Evolutionary conservation across 2,113 vertebrate genomes (phyloP), one percentile per base, ranked within the genome.

Genomic region (Orientallactaga bullata): DNA sequence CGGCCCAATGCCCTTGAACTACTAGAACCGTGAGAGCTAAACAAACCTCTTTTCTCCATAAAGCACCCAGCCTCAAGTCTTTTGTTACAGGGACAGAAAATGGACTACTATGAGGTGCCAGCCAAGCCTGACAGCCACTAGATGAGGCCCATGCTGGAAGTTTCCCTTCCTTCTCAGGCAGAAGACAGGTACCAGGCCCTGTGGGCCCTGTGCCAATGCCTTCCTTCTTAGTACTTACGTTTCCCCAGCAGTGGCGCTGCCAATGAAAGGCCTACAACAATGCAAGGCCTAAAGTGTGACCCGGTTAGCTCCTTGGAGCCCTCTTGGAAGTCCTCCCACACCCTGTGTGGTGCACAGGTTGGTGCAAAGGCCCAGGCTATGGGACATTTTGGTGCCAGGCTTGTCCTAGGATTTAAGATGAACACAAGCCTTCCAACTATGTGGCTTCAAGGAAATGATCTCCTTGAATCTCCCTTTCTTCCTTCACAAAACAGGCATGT

Each of bases 191-290:
- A n/a, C n/a, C n/a, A n/a, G n/a, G n/a, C 39, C 39, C 63, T 47
- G 63, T 6, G 20, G 61, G 18, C 61, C 20, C 79, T 42, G 28
- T 16, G 12, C 37, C 16, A 7, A 30, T 28, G 7, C 3, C 51
- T 51, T 26, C 16, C 2, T 26, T 23, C n/a, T 20, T 1, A 2
- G 18, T 13, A 32, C 35, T 12, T 2, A 26, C 13, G n/a, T 2
- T 23, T 63, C 26, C 3, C 28, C 0, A 0, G 13, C 32, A 39
- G 7, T 74, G 26, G 21, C 16, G 16, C n/a, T 12, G 8, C 5
- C n/a, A 28, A 0, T 17, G 0, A 0, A 55, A 12, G 32, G 21
- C n/a, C n/a, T 30, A 16, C 51, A 17, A 10, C 1, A 0, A 4
- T 5, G 1, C 47, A 0, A 30, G 13, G 18, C 42, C 83, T 15